Percentiles rank a stretch among this genome's conserved stretches.
Conservation (phyloP, 92 coral and sea anemone genomes). For the Palythoa caribaeorum region DNA sequence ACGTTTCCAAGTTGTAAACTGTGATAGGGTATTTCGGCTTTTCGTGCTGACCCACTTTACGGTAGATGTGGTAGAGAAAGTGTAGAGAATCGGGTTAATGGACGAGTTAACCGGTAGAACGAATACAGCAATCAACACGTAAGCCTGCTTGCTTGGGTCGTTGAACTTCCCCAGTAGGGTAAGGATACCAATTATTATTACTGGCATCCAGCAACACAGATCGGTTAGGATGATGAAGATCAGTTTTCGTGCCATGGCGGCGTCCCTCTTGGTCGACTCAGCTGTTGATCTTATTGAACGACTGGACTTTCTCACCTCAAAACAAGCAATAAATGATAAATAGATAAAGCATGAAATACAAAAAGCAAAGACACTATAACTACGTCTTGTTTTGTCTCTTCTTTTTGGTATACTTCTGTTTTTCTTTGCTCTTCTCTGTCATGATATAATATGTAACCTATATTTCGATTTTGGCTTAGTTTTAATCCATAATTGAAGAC, state of each 20-base stretch:
- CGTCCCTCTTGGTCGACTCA: slow-evolving; percentile 8
- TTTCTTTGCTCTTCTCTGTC: background rate
- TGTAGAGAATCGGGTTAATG: slow-evolving; percentile 40
- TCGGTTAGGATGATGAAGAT: slow-evolving; percentile 30
- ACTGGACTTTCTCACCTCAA: slow-evolving; percentile 27
- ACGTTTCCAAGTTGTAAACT: background rate
- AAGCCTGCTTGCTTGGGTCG: slow-evolving; percentile 32
- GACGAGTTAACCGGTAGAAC: slow-evolving; percentile 30
- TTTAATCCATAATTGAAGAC: background rate
- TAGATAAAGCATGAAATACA: too few relatives aligned
- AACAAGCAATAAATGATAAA: background rate
- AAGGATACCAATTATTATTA: slow-evolving; percentile 10
- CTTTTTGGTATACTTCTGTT: too few relatives aligned
- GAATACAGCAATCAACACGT: slow-evolving; percentile 41
- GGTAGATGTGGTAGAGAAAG: slow-evolving; percentile 16
- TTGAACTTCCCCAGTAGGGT: slow-evolving; percentile 25
- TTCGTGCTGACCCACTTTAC: background rate
- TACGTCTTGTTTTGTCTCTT: too few relatives aligned
- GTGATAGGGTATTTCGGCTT: background rate
- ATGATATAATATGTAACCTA: background rate
- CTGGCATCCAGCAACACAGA: slow-evolving; percentile 37
- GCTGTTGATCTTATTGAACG: slow-evolving; percentile 21
- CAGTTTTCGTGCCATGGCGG: slow-evolving; percentile 27
- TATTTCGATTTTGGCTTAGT: background rate
- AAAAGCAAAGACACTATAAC: too few relatives aligned